phyloP scores from a whole-genome alignment of 2,797 vertebrate species.

The Fistularia commersonii region DNA sequence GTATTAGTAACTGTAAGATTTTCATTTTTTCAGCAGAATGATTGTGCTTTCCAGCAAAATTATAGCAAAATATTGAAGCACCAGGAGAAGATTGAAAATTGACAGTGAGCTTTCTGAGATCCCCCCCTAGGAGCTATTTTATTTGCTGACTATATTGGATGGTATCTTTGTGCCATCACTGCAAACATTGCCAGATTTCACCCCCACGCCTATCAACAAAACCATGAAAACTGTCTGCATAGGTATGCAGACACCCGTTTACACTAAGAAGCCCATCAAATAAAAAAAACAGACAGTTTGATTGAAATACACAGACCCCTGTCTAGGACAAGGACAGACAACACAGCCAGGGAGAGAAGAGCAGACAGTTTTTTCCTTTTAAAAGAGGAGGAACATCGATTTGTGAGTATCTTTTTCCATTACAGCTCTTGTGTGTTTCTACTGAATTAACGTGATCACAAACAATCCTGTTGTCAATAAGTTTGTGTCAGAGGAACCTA shows the following conservation, averaged over 20 bases:
- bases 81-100: constrained; percentile 21
- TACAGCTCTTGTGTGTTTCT: no score
- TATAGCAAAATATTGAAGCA: not conserved
- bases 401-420: no score
- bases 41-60: constrained; percentile 1
- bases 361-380: constrained; percentile 29
- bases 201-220: not conserved
- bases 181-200: constrained; percentile 4
- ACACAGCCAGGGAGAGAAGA: constrained; percentile 14
- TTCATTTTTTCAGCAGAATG: constrained; percentile 14
- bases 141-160: constrained; percentile 25
- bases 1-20: no score
- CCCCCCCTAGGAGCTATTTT: constrained; percentile 20
- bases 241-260: not conserved
- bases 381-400: no score
- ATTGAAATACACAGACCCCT: constrained; percentile 17
- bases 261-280: constrained; percentile 6
- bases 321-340: constrained; percentile 24
- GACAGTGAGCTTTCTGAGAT: constrained; percentile 39
- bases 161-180: constrained; percentile 1
- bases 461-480: no score
- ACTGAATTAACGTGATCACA: no score
- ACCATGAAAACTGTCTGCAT: not conserved
- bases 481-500: no score
- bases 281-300: not conserved